These are phyloP conservation scores for Amiota mariae DNA, from an alignment of 2,888 invertebrate species.

Conservation along the genomic window DNA sequence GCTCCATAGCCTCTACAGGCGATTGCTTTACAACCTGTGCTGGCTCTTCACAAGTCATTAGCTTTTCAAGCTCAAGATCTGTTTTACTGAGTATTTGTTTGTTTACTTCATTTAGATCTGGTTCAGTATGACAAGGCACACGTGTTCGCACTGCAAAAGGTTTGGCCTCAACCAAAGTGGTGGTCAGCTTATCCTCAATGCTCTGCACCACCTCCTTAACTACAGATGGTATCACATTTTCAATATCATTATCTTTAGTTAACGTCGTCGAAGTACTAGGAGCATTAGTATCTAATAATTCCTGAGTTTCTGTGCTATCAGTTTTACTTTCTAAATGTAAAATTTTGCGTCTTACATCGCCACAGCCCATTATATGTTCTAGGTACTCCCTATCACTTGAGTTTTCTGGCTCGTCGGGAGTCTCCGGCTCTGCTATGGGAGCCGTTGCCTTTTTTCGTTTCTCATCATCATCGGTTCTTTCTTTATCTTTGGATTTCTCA, in stretches of 20 bases:
- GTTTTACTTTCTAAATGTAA: conserved; percentile 73
- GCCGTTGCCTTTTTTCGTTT: conserved; percentile 9
- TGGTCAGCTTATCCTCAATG: conserved; percentile 74
- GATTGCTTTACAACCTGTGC: conserved; percentile 54
- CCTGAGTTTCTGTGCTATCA: conserved; percentile 54
- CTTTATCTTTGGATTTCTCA: neutral
- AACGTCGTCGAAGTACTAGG: conserved; percentile 33
- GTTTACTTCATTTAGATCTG: conserved; percentile 56
- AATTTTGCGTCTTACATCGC: conserved; percentile 77
- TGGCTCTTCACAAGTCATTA: conserved; percentile 55
- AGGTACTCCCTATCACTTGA: conserved; percentile 62
- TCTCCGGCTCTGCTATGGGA: conserved; percentile 22
- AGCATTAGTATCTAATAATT: conserved; percentile 33
- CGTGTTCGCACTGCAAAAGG: conserved; percentile 68
- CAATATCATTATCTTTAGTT: conserved; percentile 60
- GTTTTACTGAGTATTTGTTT: conserved; percentile 60
- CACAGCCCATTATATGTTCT: conserved; percentile 70
- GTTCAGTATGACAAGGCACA: conserved; percentile 48
- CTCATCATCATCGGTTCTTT: neutral
- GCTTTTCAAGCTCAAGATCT: conserved; percentile 56
- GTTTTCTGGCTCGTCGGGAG: conserved; percentile 17
- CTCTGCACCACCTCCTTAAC: conserved; percentile 76
- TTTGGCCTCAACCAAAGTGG: conserved; percentile 58
- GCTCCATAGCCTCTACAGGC: conserved; percentile 54
- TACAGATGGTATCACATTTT: conserved; percentile 62